Base-by-base conservation (phyloP, 2,888 invertebrate genomes). In the Tolmerus cingulatus region DNA sequence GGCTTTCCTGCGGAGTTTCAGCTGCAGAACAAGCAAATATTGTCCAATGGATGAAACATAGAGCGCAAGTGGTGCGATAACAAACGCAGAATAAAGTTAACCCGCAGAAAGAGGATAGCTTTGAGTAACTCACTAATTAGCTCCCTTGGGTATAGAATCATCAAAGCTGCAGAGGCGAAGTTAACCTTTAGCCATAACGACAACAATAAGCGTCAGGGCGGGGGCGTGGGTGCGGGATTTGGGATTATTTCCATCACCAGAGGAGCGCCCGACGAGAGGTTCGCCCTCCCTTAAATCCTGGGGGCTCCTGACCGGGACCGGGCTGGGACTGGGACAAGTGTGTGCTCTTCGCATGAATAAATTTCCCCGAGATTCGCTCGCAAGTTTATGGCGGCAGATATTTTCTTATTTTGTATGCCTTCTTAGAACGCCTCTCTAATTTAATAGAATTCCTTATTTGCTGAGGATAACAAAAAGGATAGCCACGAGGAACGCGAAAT, bases 121-220 rank as follows among this genome's bases (percentile, higher is more conserved):
- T 74, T 57, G 30, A 88, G 91, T 91, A 91, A 91, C 92, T 92
- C 91, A 91, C 90, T 92, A 92, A 92, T 92, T 92, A 92, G 91
- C 90, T 91, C 91, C 91, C 91, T 89, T 90, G 89, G 90, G 90
- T 81, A 82, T 87, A 74, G 43, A 84, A 84, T 40, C 84, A 84
- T 84, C 84, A 84, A 84, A 84, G 84, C 66, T 66, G 84, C 23
- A 66, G 30, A 51, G 81, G 55, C 81, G 23, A 74, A 84, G 40
- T 74, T 74, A 84, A 84, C 84, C 84, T 74, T 37, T 57, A 66
- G 23, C 84, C 84, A 66, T 84, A 86, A 86, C 78, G 78, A 51
- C 78, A 86, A 86, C 86, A 86, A 86, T 86, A 78, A 86, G 46
- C 43, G 37, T 1, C n/a, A 14, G 76, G 55, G 14, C 43, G 57